Evolutionary conservation across 2,797 vertebrate species (phyloP), one percentile per base, ranked within the genome.

Genomic region (Hippocampus kuda): DNA sequence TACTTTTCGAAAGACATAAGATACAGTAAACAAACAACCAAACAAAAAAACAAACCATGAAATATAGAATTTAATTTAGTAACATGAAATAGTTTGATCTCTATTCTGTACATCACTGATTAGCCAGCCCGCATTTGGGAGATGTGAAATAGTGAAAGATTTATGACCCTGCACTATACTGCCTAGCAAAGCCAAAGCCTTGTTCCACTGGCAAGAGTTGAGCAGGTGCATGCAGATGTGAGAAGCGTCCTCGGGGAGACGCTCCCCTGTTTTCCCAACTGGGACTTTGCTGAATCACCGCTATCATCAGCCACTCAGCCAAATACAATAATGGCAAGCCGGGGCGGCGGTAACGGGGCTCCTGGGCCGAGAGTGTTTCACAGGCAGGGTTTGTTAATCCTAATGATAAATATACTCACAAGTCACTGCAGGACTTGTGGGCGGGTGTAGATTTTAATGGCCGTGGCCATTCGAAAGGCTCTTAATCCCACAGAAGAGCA

Each of bases 401-500:
- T 89, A 82, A 88, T 88, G 85, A 86, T 88, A 85, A 90, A 87
- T 88, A 85, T 81, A 80, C 86, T 86, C 84, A 80, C 81, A 86
- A 86, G 81, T 78, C 72, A 66, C 81, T 81, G 70, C 71, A 83
- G 81, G 85, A 88, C 77, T 75, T 81, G 75, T 73, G 75, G 77
- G 81, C 69, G 73, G 77, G 74, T 83, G 83, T 81, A 79, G 79
- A 82, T 89, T 87, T 89, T 91, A 91, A 91, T 90, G 89, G 86
- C 80, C 79, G 83, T 79, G 71, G 81, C 87, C 85, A 87, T 88
- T 89, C 84, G 30, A 90, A 89, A 90, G 85, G 84, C 83, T 82
- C 83, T 88, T 90, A 91, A 89, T 90, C 86, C 87, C 84, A 86
- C 72, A 76, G 85, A 89, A 88, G 87, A 85, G 77, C 78, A 75